Conservation (phyloP, 2,888 invertebrate species). For the Stenodema calcarata region DNA sequence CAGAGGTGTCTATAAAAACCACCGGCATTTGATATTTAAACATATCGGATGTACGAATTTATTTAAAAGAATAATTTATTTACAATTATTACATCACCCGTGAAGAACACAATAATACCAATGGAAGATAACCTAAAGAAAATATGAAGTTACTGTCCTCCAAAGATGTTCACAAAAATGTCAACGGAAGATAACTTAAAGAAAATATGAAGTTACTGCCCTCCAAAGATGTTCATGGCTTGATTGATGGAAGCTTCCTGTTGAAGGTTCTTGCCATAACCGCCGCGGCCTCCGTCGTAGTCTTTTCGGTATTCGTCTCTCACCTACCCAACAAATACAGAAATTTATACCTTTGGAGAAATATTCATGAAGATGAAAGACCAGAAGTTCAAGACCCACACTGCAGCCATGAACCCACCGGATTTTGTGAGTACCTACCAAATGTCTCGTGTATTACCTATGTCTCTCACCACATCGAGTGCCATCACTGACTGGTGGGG, state of each 20-base stretch:
- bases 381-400: no score
- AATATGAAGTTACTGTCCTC: slow-evolving; percentile 40
- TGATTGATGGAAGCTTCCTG: slow-evolving; percentile 68
- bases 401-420: no score
- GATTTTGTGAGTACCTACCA: no score
- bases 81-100: background rate
- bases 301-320: slow-evolving; percentile 97
- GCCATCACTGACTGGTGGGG: no score
- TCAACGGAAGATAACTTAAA: background rate
- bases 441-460: no score
- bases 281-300: slow-evolving; percentile 94
- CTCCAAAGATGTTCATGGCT: slow-evolving; percentile 52
- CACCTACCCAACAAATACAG: slow-evolving; percentile 68
- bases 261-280: slow-evolving; percentile 92
- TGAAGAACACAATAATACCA: background rate
- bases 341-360: no score
- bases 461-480: no score
- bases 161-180: slow-evolving; percentile 46
- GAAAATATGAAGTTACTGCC: slow-evolving; percentile 25
- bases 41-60: background rate
- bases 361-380: no score
- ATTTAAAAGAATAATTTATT: background rate
- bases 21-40: no score
- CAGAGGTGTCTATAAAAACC: no score
- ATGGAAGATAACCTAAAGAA: background rate